Evolutionary conservation across 2,797 vertebrate species (phyloP).

Genomic region (Crypturellus tataupa): DNA sequence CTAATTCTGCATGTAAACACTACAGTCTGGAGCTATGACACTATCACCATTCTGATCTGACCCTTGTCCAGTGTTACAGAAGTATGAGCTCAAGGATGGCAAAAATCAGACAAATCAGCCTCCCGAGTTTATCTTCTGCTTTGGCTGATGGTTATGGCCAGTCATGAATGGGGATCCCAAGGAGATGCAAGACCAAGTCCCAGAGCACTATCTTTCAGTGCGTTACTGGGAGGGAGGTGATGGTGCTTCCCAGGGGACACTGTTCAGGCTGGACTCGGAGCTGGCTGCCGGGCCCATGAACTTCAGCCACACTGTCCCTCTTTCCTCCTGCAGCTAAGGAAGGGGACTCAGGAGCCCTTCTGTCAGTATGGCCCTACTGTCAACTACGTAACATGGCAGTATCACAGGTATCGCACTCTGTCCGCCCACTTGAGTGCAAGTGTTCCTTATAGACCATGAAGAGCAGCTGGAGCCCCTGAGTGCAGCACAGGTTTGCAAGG

Average conservation of each 20-base stretch:
- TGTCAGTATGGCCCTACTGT: not conserved
- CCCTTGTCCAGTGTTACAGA: fast-evolving
- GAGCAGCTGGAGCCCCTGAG: not conserved
- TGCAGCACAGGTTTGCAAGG: not conserved
- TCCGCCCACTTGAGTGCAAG: not conserved
- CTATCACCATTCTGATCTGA: not conserved
- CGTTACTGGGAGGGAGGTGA: not conserved
- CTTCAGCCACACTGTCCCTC: not conserved
- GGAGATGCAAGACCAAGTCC: not conserved
- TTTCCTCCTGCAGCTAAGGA: not conserved
- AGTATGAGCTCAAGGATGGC: not conserved
- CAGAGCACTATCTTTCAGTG: not conserved
- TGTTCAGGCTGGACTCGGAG: too few species aligned
- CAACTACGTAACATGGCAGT: not conserved
- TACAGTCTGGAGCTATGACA: not conserved
- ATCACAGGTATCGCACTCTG: not conserved
- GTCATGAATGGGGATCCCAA: not conserved
- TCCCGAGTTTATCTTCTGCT: not conserved
- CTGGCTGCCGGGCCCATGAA: too few species aligned
- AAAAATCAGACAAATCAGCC: not conserved
- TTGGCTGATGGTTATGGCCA: not conserved
- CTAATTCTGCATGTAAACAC: not conserved
- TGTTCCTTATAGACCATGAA: not conserved
- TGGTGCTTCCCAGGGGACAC: not conserved
- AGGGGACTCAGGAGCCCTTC: too few species aligned